Evolutionary conservation across 2,888 invertebrate species (phyloP).

Genomic region (Drosophila fulvimacula): DNA sequence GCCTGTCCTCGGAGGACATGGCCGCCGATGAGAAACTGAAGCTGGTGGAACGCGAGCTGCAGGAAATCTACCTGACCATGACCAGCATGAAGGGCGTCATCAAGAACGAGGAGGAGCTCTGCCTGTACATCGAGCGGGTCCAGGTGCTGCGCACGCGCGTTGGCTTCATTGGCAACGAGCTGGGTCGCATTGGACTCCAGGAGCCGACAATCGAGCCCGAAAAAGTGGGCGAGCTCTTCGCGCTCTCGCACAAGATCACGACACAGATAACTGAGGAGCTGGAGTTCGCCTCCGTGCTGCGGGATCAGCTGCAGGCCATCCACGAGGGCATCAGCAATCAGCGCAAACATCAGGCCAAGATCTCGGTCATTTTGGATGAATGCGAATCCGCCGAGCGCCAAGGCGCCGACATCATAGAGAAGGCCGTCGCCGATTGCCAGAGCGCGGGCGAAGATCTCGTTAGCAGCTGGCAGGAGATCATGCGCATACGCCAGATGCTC

Average conservation of each 20-base stretch:
- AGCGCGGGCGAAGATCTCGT: constrained; percentile 89
- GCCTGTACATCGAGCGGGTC: constrained; percentile 91
- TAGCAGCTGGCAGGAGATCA: constrained; percentile 91
- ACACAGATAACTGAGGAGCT: constrained; percentile 91
- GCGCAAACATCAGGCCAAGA: constrained; percentile 88
- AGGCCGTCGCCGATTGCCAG: constrained; percentile 90
- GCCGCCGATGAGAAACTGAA: constrained; percentile 91
- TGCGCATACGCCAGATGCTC: constrained; percentile 90
- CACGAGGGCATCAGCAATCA: constrained; percentile 90
- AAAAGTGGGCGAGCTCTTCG: constrained; percentile 89
- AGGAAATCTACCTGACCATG: constrained; percentile 89
- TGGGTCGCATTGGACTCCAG: constrained; percentile 90
- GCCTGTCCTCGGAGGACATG: constrained; percentile 90
- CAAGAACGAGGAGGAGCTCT: constrained; percentile 93
- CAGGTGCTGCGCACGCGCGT: constrained; percentile 91
- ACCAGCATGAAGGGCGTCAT: constrained; percentile 91
- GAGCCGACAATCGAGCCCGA: constrained; percentile 90
- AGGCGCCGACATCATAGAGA: constrained; percentile 91
- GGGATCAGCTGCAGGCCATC: constrained; percentile 90
- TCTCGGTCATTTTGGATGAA: constrained; percentile 88
- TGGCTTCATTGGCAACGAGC: constrained; percentile 92
- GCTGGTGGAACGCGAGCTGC: constrained; percentile 91
- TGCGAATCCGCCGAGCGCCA: constrained; percentile 90
- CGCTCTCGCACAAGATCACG: constrained; percentile 90
- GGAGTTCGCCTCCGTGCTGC: constrained; percentile 90